Base-by-base conservation (phyloP, 2,797 vertebrate genomes). In the Prunella strophiata region DNA sequence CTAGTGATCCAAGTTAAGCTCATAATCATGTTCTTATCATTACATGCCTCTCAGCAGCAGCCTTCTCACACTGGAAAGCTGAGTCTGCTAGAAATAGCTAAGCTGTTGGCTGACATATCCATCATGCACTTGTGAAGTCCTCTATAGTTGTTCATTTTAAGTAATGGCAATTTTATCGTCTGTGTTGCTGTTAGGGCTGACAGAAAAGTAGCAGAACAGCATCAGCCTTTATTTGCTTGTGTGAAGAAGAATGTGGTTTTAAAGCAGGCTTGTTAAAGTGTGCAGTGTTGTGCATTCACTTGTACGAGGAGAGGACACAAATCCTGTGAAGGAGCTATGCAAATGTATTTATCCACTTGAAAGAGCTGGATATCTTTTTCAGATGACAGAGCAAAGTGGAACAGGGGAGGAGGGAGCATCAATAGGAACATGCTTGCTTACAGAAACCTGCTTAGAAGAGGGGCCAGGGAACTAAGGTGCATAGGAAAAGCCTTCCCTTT, bases 1-100 rank as follows among this genome's bases (percentile, higher is more conserved):
- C 65, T 50, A 57, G 55, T 76, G 82, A 92, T 79, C 86, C 72
- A 51, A 85, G 61, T 88, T 94, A 95, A 96, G 76, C 93, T 73
- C 65, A 72, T 89, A 91, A 92, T 89, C 76, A 47, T 29, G 4
- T 93, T 92, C 84, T 85, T 97, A 81, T 71, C 61, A 36, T 85
- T 84, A 61, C n/a, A 21, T 45, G 81, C 50, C 51, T 78, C 40
- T 80, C 34, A 50, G 61, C 81, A 91, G 75, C 84, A 85, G 22
- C 57, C 65, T 88, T 40, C 75, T 79, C 38, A 22, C 62, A 42
- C 63, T 77, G 59, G 42, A 77, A 72, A 94, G 89, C 85, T 92
- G 85, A 94, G 43, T 63, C 80, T 79, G 88, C 83, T 83, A 34
- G 38, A 67, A 87, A 52, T 16, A 74, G 51, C 45, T 58, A 43